Evolutionary conservation across 2,888 invertebrate species (phyloP).

Genomic region (Phrixothrix hirtus): DNA sequence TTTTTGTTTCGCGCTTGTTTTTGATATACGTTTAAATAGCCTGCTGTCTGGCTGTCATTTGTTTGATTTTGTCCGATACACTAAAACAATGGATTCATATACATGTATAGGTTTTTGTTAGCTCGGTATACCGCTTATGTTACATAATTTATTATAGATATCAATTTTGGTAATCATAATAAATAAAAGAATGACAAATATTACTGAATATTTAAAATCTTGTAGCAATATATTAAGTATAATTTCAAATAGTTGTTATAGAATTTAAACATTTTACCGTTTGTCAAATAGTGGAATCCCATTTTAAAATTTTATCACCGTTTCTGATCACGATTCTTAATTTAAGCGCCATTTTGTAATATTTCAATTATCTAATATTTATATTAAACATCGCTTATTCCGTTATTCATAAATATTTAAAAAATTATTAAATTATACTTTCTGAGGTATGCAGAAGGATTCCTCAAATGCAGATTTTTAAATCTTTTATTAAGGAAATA

Average conservation of each 20-base stretch:
- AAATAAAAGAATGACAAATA: constrained; percentile 3
- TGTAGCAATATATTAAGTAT: not conserved
- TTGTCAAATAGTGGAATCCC: not conserved
- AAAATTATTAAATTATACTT: not conserved
- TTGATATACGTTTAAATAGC: constrained; percentile 44
- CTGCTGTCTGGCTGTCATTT: constrained; percentile 39
- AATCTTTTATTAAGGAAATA: too few species aligned
- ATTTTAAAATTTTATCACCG: not conserved
- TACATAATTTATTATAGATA: constrained; percentile 5
- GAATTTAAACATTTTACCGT: not conserved
- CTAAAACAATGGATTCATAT: constrained; percentile 21
- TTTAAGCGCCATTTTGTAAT: not conserved
- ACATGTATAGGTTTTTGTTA: constrained; percentile 11
- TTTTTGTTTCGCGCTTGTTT: constrained; percentile 39
- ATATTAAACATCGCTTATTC: too few species aligned
- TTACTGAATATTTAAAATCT: not conserved
- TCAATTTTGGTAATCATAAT: not conserved
- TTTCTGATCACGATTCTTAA: not conserved
- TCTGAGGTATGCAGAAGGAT: too few species aligned
- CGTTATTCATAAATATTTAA: not conserved
- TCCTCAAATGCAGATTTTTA: too few species aligned
- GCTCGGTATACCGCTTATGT: not conserved
- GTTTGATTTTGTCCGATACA: constrained; percentile 39
- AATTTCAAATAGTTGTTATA: not conserved
- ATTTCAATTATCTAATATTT: not conserved